Base-by-base conservation (phyloP, 2,888 invertebrate genomes). In the Brachypterus glaber region DNA sequence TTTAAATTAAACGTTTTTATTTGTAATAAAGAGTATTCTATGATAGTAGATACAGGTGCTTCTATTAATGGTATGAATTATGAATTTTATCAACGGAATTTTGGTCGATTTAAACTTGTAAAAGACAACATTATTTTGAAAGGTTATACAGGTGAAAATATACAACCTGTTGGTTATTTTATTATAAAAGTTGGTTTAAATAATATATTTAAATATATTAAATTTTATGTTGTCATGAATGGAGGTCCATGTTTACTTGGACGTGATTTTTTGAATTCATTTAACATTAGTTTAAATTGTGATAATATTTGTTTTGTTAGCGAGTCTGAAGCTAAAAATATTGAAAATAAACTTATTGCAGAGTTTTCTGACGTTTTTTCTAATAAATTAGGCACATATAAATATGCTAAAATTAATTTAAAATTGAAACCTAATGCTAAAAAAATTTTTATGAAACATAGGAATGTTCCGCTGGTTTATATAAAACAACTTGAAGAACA, bases 1-100 rank as follows among this genome's bases (percentile, higher is more conserved):
- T 21, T 21, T 21, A 21, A 21, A 21, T 21, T 21, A 21, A 21
- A 21, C 21, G 21, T 21, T 21, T 21, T 21, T 21, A 21, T 21
- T 5, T 21, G 21, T 21, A 21, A 21, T 21, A 21, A 21, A 21
- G 21, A 21, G 9, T 21, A 21, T 21, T 21, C 21, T 21, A 21
- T 21, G 21, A 21, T 21, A 21, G 21, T 21, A 21, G 21, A 21
- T 21, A 21, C 21, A 21, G 21, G 21, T 21, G 21, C 21, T 21
- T 21, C 21, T 21, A 21, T 21, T 21, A 21, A 21, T 21, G 21
- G 21, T 21, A 21, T 21, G 21, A 21, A 21, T 21, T 21, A 21
- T 21, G 21, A 21, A 21, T 21, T 21, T 21, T 21, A 21, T 21
- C 21, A 21, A 21, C 21, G 9, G 21, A 21, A 21, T 21, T 21